These are phyloP conservation scores for Notothenia rossii DNA, from an alignment of 2,113 vertebrate species.

Conservation along the genomic window DNA sequence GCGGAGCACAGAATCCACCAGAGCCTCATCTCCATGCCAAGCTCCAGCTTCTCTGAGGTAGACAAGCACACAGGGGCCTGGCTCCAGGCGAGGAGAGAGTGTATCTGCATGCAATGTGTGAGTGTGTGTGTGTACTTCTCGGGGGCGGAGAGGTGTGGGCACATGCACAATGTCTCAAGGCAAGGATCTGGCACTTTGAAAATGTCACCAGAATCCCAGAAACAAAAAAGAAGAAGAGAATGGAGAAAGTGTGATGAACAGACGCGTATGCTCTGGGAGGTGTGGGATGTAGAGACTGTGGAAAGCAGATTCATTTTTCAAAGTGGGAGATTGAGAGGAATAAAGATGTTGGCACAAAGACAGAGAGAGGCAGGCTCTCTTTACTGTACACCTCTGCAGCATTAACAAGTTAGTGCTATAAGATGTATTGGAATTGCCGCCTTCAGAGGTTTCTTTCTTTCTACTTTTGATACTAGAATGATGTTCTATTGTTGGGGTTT, in stretches of 20 bases:
- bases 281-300: slow-evolving; percentile 60
- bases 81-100: slow-evolving; percentile 59
- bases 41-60: slow-evolving; percentile 71
- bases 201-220: slow-evolving; percentile 76
- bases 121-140: slow-evolving; percentile 14
- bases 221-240: slow-evolving; percentile 44
- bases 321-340: slow-evolving; percentile 45
- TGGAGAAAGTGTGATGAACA: slow-evolving; percentile 63
- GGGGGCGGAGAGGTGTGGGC: slow-evolving; percentile 61
- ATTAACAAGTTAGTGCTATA: background rate
- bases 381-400: slow-evolving; percentile 32
- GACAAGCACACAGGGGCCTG: slow-evolving; percentile 54
- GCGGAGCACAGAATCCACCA: slow-evolving; percentile 67
- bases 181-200: slow-evolving; percentile 73
- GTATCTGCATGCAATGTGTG: background rate
- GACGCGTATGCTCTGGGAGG: slow-evolving; percentile 59
- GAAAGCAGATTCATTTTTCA: slow-evolving; percentile 40
- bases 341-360: slow-evolving; percentile 47
- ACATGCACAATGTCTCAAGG: slow-evolving; percentile 65
- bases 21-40: slow-evolving; percentile 68
- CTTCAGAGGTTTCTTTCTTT: too few species aligned
- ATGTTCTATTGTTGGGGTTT: too few species aligned
- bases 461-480: too few species aligned
- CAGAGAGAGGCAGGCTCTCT: slow-evolving; percentile 37
- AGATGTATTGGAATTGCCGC: too few species aligned